Evolutionary conservation across 2,888 invertebrate genomes (phyloP).

Genomic region (Magallana nippona): DNA sequence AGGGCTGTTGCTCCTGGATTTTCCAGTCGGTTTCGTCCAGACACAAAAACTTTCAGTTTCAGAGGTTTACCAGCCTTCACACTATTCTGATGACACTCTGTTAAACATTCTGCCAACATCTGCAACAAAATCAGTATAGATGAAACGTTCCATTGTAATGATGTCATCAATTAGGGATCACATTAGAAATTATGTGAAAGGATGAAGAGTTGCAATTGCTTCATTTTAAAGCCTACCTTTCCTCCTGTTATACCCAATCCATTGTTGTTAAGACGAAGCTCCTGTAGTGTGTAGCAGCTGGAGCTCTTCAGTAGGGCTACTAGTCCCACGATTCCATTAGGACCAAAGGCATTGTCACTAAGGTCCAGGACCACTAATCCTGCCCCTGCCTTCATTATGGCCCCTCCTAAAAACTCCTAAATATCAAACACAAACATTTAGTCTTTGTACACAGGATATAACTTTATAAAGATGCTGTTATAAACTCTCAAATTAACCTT

Average conservation of each 20-base stretch:
- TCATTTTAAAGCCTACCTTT: constrained; percentile 78
- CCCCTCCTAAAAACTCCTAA: constrained; percentile 87
- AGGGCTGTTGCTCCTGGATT: constrained; percentile 94
- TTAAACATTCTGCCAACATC: constrained; percentile 88
- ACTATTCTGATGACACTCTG: constrained; percentile 84
- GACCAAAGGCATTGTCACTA: constrained; percentile 98
- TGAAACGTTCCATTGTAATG: too few relatives aligned
- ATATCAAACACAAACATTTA: constrained; percentile 54
- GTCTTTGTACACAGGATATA: not conserved
- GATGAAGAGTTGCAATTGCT: too few relatives aligned
- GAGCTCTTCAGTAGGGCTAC: constrained; percentile 90
- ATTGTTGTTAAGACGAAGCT: constrained; percentile 94
- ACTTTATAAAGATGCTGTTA: not conserved
- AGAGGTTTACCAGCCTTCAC: constrained; percentile 85
- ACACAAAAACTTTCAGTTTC: constrained; percentile 90
- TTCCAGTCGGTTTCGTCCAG: constrained; percentile 96
- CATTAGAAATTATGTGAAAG: too few relatives aligned
- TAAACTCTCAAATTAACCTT: too few relatives aligned
- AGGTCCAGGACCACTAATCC: constrained; percentile 91
- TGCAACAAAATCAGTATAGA: constrained; percentile 59
- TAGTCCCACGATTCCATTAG: constrained; percentile 94
- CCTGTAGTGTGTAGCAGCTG: constrained; percentile 90
- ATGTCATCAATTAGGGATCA: too few relatives aligned
- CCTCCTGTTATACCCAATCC: constrained; percentile 96
- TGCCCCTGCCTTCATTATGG: constrained; percentile 90